Conservation (phyloP, 2,797 vertebrate genomes). For the Coregonus ussuriensis region DNA sequence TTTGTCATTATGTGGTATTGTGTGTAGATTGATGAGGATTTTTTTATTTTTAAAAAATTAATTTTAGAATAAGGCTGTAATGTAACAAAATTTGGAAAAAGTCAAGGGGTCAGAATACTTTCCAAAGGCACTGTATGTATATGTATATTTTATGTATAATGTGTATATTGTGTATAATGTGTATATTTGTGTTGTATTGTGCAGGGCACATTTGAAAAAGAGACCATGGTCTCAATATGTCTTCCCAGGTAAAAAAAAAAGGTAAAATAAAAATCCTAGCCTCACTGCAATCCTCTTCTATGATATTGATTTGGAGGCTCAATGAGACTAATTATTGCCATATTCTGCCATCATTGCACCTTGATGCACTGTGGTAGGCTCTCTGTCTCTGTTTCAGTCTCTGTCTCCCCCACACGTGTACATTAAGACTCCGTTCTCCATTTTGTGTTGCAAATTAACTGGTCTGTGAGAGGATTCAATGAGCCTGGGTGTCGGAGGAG, state of each 20-base stretch:
- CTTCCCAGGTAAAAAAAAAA: not conserved
- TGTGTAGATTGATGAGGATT: too few species aligned
- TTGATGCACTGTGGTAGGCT: constrained; percentile 14
- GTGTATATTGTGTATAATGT: too few species aligned
- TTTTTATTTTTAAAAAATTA: too few species aligned
- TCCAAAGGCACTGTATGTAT: too few species aligned
- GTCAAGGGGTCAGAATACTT: too few species aligned
- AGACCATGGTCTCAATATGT: not conserved
- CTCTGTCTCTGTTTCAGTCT: not conserved
- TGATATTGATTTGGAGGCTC: constrained; percentile 59
- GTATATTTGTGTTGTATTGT: too few species aligned
- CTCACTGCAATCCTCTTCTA: constrained; percentile 22
- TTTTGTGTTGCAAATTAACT: constrained; percentile 67
- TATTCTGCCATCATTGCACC: constrained; percentile 65
- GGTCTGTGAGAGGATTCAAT: constrained; percentile 37
- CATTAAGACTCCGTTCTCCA: constrained; percentile 65
- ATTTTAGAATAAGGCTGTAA: too few species aligned
- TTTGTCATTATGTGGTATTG: too few species aligned
- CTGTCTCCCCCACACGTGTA: constrained; percentile 26
- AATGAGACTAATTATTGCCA: constrained; percentile 69
- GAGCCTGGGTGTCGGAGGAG: constrained; percentile 47
- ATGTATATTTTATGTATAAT: too few species aligned
- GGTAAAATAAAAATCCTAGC: too few species aligned
- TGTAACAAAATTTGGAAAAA: too few species aligned
- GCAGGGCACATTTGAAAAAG: too few species aligned